Conservation (phyloP, 2,797 vertebrate species). For the Scarus forsteni region DNA sequence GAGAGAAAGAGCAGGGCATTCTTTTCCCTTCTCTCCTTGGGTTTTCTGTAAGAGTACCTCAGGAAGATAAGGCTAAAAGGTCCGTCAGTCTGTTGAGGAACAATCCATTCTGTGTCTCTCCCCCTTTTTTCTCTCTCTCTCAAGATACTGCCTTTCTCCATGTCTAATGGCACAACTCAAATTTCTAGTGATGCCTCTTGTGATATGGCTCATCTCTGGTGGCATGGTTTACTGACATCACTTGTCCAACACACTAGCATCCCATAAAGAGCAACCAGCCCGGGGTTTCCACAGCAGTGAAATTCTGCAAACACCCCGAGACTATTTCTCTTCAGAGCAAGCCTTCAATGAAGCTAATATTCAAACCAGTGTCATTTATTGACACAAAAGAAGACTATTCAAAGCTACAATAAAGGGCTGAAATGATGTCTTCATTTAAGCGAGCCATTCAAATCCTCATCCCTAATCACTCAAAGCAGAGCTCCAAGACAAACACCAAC, state of each 20-base stretch:
- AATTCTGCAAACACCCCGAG: constrained; percentile 33
- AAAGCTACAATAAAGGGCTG: constrained; percentile 67
- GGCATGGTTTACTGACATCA: constrained; percentile 80
- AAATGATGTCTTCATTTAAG: constrained; percentile 73
- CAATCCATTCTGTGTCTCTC: constrained; percentile 86
- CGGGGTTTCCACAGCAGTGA: constrained; percentile 38
- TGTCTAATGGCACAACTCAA: constrained; percentile 87
- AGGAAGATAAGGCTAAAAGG: constrained; percentile 90
- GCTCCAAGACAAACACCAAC: constrained; percentile 77
- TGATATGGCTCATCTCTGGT: constrained; percentile 84
- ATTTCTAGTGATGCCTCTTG: constrained; percentile 84
- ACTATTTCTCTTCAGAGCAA: constrained; percentile 47
- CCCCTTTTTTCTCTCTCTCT: constrained; percentile 64
- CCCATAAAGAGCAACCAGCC: constrained; percentile 47
- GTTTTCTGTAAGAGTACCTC: constrained; percentile 88
- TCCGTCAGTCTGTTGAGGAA: constrained; percentile 87
- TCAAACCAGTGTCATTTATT: constrained; percentile 67
- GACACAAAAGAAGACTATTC: constrained; percentile 67
- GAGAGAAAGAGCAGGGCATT: constrained; percentile 78
- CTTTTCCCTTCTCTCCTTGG: constrained; percentile 81
- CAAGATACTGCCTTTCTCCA: constrained; percentile 78
- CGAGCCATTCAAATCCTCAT: constrained; percentile 65
- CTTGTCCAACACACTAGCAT: constrained; percentile 62
- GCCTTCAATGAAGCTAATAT: constrained; percentile 55
- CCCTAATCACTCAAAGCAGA: constrained; percentile 84